phyloP scores from a whole-genome alignment of 2,888 invertebrate species.

The Microplitis deprimator region DNA sequence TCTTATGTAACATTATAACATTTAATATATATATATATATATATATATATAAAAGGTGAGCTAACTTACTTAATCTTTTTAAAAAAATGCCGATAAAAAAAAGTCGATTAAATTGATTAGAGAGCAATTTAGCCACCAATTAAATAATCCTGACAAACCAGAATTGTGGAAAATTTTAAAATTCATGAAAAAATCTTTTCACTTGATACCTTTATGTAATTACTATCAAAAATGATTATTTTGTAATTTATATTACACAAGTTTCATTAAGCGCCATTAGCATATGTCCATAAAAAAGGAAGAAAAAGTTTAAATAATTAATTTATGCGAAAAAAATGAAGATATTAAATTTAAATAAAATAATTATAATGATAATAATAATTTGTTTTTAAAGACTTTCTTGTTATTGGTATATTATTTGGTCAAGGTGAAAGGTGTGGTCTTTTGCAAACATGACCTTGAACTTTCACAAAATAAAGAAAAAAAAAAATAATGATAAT shows the following conservation, averaged over 20 bases:
- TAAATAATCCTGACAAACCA: background rate
- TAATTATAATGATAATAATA: no score
- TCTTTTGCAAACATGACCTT: background rate
- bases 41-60: background rate
- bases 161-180: no score
- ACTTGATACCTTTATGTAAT: no score
- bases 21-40: background rate
- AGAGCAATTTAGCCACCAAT: background rate
- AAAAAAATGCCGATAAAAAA: background rate
- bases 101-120: background rate
- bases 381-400: no score
- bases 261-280: no score
- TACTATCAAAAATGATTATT: no score
- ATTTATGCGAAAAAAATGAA: no score
- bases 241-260: no score
- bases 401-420: constrained; percentile 9
- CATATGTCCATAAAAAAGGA: no score
- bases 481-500: background rate
- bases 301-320: no score
- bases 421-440: background rate
- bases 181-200: no score
- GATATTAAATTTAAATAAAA: no score
- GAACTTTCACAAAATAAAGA: background rate
- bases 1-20: background rate
- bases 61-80: background rate